Percentiles rank a stretch among this genome's conserved stretches.
Evolutionary conservation across 2,888 invertebrate species (phyloP).

Genomic region (Cephus pygmeus): DNA sequence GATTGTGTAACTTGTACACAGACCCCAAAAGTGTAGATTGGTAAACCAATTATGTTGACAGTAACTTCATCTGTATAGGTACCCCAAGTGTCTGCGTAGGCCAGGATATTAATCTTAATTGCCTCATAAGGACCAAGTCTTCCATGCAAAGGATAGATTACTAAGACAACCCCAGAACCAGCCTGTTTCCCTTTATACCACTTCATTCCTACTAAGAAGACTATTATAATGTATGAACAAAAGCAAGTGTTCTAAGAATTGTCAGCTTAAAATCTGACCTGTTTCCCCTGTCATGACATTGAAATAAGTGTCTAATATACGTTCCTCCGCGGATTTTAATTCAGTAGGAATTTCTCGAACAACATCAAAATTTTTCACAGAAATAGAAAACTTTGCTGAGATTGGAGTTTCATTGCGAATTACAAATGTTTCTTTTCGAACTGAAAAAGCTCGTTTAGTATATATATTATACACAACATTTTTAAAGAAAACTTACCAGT

Average conservation of each 20-base stretch:
- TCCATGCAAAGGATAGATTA: constrained; percentile 44
- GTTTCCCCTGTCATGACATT: neutral
- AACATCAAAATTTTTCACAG: constrained; percentile 47
- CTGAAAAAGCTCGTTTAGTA: constrained; percentile 41
- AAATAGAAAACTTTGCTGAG: constrained; percentile 35
- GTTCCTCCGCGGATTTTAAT: neutral
- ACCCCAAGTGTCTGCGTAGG: constrained; percentile 68
- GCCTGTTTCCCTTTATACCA: constrained; percentile 46
- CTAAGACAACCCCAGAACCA: constrained; percentile 58
- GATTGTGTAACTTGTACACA: constrained; percentile 59
- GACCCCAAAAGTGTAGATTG: constrained; percentile 57
- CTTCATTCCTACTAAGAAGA: constrained; percentile 38
- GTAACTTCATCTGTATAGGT: constrained; percentile 64
- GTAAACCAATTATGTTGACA: constrained; percentile 59
- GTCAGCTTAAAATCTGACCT: neutral
- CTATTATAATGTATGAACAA: constrained; percentile 15
- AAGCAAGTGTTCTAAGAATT: neutral
- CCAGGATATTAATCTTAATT: constrained; percentile 55
- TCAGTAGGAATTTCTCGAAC: neutral
- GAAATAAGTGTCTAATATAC: neutral
- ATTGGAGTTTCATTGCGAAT: constrained; percentile 63
- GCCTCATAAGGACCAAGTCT: constrained; percentile 45
- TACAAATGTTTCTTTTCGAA: constrained; percentile 53
- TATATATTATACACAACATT: neutral
- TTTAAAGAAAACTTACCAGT: constrained; percentile 37